Evolutionary conservation across 2,113 vertebrate species (phyloP).

Genomic region (Rhinoderma darwinii): DNA sequence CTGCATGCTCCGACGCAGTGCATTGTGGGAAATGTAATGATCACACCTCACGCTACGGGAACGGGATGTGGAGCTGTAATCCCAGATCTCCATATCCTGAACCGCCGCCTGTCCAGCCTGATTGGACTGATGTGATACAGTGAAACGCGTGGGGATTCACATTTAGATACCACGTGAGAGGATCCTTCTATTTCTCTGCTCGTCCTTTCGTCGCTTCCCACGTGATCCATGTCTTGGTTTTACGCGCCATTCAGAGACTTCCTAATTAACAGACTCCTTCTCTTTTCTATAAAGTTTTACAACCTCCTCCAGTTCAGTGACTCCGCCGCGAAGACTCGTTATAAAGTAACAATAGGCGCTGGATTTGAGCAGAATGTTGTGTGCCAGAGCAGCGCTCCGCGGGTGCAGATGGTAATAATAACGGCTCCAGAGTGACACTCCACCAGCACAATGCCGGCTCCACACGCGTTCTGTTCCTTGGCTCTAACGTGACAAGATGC

Average conservation of each 20-base stretch:
- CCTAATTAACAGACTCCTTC: neutral
- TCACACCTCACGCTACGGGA: too few species aligned
- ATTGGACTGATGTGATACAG: too few species aligned
- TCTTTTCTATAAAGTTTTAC: neutral
- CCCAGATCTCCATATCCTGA: too few species aligned
- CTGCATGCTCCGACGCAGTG: too few species aligned
- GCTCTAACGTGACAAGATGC: neutral
- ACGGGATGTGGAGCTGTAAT: too few species aligned
- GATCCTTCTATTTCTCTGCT: too few species aligned
- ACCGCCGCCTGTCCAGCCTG: too few species aligned
- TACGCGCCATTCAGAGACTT: neutral
- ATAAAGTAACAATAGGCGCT: neutral
- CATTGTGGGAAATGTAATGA: neutral
- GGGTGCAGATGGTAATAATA: slow-evolving; percentile 5
- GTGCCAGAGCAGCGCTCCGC: neutral
- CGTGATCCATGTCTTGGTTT: neutral
- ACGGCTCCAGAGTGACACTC: neutral
- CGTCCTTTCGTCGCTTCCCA: neutral
- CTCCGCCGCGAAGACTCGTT: too few species aligned
- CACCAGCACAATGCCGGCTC: neutral
- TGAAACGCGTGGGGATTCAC: too few species aligned
- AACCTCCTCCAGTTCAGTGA: neutral
- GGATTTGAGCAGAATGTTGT: neutral
- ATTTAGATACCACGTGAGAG: too few species aligned
- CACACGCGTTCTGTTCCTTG: neutral